Percentiles rank a stretch among this genome's conserved stretches.
These are phyloP conservation scores for Engraulis encrasicolus DNA, from an alignment of 2,113 vertebrate species.

Conservation along the genomic window DNA sequence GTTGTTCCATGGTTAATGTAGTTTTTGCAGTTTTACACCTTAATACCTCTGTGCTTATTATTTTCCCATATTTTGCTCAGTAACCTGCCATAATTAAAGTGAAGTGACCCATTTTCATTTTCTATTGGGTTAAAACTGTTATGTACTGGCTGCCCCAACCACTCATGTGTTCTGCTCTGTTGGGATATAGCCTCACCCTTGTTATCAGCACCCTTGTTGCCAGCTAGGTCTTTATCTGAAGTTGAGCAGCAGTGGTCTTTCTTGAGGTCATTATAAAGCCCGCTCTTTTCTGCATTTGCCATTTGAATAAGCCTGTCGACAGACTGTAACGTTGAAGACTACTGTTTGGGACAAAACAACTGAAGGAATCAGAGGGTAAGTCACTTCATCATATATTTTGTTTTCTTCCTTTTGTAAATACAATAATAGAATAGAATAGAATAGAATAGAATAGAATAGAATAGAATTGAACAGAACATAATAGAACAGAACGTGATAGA, in stretches of 20 bases:
- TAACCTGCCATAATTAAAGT: too few relatives aligned
- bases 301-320: conserved; percentile 25
- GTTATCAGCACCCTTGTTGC: too few relatives aligned
- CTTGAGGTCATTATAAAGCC: conserved; percentile 19
- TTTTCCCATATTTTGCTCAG: too few relatives aligned
- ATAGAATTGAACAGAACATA: too few relatives aligned
- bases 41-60: neutral
- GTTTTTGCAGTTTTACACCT: conserved; percentile 44
- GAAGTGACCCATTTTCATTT: too few relatives aligned
- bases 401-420: neutral
- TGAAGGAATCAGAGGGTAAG: neutral
- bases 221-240: neutral
- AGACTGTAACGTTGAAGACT: too few relatives aligned
- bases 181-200: conserved; percentile 8
- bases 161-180: neutral
- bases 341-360: neutral
- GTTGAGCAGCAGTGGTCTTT: conserved; percentile 3
- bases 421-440: neutral
- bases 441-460: too few relatives aligned
- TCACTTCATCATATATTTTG: neutral
- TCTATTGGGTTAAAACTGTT: too few relatives aligned
- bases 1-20: conserved; percentile 39
- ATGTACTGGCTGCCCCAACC: neutral
- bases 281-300: conserved; percentile 69
- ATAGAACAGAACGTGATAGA: too few relatives aligned